phyloP scores from a whole-genome alignment of 1,140 invertebrate genomes.

The Araneus ventricosus region DNA sequence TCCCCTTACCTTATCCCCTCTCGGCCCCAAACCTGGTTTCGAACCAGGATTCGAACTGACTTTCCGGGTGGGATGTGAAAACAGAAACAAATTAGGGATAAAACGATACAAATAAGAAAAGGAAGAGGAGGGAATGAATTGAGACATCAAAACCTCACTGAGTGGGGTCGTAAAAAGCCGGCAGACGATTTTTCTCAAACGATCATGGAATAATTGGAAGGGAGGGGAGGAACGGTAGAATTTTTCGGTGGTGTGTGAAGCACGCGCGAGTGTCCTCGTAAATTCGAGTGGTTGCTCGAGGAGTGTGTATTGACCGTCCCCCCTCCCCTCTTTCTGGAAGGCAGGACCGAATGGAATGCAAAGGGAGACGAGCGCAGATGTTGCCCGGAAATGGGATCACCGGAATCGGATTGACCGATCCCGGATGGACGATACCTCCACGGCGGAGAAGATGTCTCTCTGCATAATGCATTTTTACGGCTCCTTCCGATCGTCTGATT shows the following conservation, averaged over 20 bases:
- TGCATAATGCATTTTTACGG: slow-evolving; percentile 62
- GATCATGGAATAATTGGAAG: slow-evolving; percentile 7
- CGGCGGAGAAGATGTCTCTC: background rate
- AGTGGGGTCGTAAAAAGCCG: background rate
- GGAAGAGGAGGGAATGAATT: background rate
- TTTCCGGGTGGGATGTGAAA: background rate
- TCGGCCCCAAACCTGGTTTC: background rate
- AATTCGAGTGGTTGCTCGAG: slow-evolving; percentile 27
- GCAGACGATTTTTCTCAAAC: background rate
- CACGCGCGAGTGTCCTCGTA: slow-evolving; percentile 18
- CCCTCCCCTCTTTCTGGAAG: background rate
- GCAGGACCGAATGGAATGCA: background rate
- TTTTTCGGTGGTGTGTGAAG: background rate
- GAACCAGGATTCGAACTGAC: background rate
- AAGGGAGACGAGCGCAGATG: slow-evolving; percentile 31
- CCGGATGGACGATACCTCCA: background rate
- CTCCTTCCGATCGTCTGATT: background rate
- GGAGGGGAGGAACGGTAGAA: background rate
- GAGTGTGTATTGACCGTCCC: slow-evolving; percentile 44
- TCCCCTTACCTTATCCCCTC: background rate
- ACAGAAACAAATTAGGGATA: background rate
- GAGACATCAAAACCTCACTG: slow-evolving; percentile 10
- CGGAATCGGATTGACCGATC: slow-evolving; percentile 65
- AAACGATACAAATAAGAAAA: background rate
- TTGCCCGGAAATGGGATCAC: slow-evolving; percentile 48